Percentiles rank a stretch among this genome's conserved stretches.
Conservation (phyloP, 2,888 invertebrate species). For the Synanthedon myopaeformis region DNA sequence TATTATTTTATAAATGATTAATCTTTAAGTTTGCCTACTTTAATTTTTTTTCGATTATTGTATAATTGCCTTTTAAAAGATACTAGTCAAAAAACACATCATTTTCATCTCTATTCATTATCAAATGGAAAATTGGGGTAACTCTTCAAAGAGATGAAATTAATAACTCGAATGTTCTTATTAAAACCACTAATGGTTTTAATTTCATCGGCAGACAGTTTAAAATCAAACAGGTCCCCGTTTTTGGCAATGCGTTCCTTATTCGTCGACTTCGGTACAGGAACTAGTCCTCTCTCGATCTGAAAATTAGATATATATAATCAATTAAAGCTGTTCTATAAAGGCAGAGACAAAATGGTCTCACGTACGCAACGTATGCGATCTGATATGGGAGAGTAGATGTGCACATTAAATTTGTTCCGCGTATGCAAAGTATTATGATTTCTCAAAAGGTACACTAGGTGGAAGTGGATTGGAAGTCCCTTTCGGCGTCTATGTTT, state of each 20-base stretch:
- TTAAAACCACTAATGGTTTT: conserved; percentile 62
- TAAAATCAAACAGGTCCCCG: conserved; percentile 72
- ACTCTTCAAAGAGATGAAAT: conserved; percentile 21
- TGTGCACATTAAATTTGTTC: too few species aligned
- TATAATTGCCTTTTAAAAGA: background rate
- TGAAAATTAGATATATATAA: conserved; percentile 20
- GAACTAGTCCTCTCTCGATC: conserved; percentile 69
- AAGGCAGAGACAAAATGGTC: too few species aligned
- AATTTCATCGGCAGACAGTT: conserved; percentile 65
- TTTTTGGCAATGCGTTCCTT: conserved; percentile 67
- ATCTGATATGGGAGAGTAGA: too few species aligned
- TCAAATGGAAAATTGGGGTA: conserved; percentile 38
- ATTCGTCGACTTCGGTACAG: conserved; percentile 74
- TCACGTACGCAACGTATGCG: too few species aligned
- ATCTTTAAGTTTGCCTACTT: background rate
- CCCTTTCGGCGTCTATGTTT: too few species aligned
- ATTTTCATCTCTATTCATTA: conserved; percentile 5
- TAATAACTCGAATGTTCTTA: conserved; percentile 40
- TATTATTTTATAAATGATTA: background rate
- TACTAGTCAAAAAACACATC: background rate
- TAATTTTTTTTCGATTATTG: background rate
- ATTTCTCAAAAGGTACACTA: too few species aligned
- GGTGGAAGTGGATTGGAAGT: too few species aligned
- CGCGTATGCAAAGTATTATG: too few species aligned
- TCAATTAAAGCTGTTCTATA: too few species aligned